Evolutionary conservation across 2,113 vertebrate genomes (phyloP), one percentile per base, ranked within the genome.

Genomic region (Uropsilus gracilis): DNA sequence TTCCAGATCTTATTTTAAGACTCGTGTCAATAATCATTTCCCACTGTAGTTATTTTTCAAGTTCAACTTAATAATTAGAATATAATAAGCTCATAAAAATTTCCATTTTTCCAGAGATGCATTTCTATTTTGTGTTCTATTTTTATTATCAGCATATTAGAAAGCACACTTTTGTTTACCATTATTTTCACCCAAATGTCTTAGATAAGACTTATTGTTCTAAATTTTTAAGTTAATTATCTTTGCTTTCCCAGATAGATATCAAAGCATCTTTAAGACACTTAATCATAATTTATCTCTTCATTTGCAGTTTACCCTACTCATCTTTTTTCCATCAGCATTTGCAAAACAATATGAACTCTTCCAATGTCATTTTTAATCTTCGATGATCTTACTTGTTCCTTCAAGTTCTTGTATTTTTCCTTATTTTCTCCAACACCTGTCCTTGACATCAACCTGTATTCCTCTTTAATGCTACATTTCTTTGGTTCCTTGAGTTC

Each of bases 171-270:
- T 20, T 75, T 75, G 22, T 37, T 7, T 55, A 39, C 5, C 8
- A 55, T 44, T 75, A 30, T 44, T 64, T 64, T 66, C 48, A 48
- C n/a, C 1, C 53, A n/a, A 66, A 37, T 20, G 22, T 68, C 61
- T 68, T 32, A 46, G 20, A 32, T 32, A 57, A 57, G 10, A n/a
- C 5, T 57, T 30, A 5, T 14, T 57, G 32, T 48, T 37, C 26
- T 82, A 39, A 32, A 66, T 13, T 48, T 72, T 44, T 44, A 86
- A 72, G 50, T 86, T 28, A 82, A 82, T 48, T 39, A 37, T n/a
- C 28, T 32, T 63, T 75, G 7, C 24, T 81, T 87, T 63, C 46
- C 24, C 73, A 53, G 44, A 34, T 32, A 10, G 32, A 12, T 20
- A 32, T 37, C 14, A 63, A 13, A 78, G 4, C 28, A 78, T 78